These are phyloP conservation scores for Danaus chrysippus DNA, from an alignment of 2,888 invertebrate species.

Conservation along the genomic window DNA sequence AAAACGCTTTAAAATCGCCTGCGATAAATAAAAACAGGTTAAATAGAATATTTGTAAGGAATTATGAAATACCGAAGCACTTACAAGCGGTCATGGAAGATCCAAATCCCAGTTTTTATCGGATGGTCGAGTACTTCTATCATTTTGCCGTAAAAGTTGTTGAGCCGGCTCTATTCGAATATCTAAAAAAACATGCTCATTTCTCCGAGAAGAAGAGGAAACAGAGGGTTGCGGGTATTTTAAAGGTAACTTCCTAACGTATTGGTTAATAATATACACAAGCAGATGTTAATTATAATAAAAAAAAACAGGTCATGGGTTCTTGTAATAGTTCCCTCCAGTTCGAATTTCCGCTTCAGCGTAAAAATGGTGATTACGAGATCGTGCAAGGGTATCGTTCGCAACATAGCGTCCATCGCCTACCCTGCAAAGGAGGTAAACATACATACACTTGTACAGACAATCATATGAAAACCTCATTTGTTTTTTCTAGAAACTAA, in stretches of 20 bases:
- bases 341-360: slow-evolving; percentile 83
- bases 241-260: slow-evolving; percentile 26
- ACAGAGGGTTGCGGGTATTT: slow-evolving; percentile 80
- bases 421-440: slow-evolving; percentile 84
- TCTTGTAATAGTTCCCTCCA: slow-evolving; percentile 83
- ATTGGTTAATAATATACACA: background rate
- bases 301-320: slow-evolving; percentile 75
- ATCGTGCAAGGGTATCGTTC: slow-evolving; percentile 85
- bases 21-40: background rate
- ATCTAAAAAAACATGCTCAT: slow-evolving; percentile 66
- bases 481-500: too few species aligned
- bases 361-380: slow-evolving; percentile 84
- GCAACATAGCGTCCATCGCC: slow-evolving; percentile 86
- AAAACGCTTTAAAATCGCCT: slow-evolving; percentile 2
- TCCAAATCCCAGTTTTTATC: slow-evolving; percentile 75
- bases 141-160: slow-evolving; percentile 78
- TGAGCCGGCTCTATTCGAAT: slow-evolving; percentile 76
- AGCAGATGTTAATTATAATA: background rate
- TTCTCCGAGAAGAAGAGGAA: slow-evolving; percentile 78
- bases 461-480: background rate
- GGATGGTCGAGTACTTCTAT: slow-evolving; percentile 85
- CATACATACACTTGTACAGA: slow-evolving; percentile 5
- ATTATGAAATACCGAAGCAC: slow-evolving; percentile 62
- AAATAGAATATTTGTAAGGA: slow-evolving; percentile 34
- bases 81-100: slow-evolving; percentile 49